Base-by-base conservation (phyloP, 2,888 invertebrate genomes). In the Oligia latruncula region DNA sequence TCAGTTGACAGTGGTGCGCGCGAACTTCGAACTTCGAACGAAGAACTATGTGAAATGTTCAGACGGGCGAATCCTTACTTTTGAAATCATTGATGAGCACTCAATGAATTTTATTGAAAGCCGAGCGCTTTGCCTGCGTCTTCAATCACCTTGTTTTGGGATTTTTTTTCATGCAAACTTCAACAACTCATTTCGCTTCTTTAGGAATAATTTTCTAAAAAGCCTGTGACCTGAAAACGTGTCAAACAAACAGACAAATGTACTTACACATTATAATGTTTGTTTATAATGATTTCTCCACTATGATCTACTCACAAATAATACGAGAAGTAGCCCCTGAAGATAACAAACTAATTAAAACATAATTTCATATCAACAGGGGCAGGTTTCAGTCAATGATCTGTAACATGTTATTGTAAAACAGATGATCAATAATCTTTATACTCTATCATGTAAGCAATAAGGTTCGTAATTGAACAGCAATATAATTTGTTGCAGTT, bases 321-420 rank as follows among this genome's bases (percentile, higher is more conserved):
- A 60, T 64, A 68, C 75, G 58, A 82, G 67, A 74, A 29, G 43
- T 23, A 70, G 46, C 43, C n/a, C 55, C 49, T 73, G n/a, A 71
- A 76, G 80, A 85, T 87, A 89, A 78, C 0, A 74, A 80, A 72
- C 79, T 67, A 86, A 87, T 88, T 87, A 84, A 83, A 78, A 71
- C 75, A 86, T 88, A 82, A 87, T 81, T 76, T 77, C 67, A 84
- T 84, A 89, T 86, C 90, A 85, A 79, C 40, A 81, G 75, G 91
- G 91, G 81, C 93, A 92, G 87, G 89, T 86, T 89, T 92, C 93
- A 92, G 93, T 91, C 93, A 90, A 88, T 92, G 93, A 90, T 90
- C 93, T 85, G 71, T 62, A 77, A 86, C 74, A 82, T 89, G 87
- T 89, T 89, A 91, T 92, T 88, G 87, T 82, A 40, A 88, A 85